Evolutionary conservation across 30 jellyfish, hydroid and myxozoan genomes (phyloP).

Genomic region (Aurelia aurita complex sp. Pacific): DNA sequence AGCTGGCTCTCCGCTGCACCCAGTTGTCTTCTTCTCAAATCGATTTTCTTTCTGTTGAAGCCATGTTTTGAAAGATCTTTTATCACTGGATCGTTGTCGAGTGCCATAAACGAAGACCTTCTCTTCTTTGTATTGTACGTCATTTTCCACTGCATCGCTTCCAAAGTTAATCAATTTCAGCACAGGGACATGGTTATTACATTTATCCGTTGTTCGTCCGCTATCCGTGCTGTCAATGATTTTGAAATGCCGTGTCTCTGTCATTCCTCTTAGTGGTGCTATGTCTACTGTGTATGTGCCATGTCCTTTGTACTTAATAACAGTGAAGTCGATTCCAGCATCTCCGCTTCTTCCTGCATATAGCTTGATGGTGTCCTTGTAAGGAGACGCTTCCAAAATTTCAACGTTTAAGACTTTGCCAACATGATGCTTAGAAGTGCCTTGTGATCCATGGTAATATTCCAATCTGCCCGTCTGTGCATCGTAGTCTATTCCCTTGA

Average conservation of each 20-base stretch:
- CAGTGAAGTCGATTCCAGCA: constrained; percentile 8
- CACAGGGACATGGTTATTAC: not conserved
- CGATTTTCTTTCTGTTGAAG: not conserved
- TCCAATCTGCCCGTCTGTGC: constrained; percentile 24
- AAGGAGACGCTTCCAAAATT: not conserved
- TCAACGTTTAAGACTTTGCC: constrained; percentile 19
- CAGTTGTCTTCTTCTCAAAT: not conserved
- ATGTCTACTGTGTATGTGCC: constrained; percentile 11
- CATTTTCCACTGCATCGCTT: constrained; percentile 27
- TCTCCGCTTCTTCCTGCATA: constrained; percentile 11
- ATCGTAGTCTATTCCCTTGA: constrained; percentile 15
- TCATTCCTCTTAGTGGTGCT: not conserved
- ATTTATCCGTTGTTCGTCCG: not conserved
- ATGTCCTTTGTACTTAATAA: constrained; percentile 16
- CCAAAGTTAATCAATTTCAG: not conserved
- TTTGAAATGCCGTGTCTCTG: constrained; percentile 2
- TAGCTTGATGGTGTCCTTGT: constrained; percentile 2
- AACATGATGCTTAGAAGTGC: constrained; percentile 11
- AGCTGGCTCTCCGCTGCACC: constrained; percentile 16
- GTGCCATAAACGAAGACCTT: not conserved
- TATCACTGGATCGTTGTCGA: not conserved
- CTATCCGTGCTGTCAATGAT: constrained; percentile 24
- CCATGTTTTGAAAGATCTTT: not conserved
- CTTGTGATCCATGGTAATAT: not conserved
- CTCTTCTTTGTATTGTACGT: constrained; percentile 8